Evolutionary conservation across 2,113 vertebrate genomes (phyloP).

Genomic region (Percina caprodes): DNA sequence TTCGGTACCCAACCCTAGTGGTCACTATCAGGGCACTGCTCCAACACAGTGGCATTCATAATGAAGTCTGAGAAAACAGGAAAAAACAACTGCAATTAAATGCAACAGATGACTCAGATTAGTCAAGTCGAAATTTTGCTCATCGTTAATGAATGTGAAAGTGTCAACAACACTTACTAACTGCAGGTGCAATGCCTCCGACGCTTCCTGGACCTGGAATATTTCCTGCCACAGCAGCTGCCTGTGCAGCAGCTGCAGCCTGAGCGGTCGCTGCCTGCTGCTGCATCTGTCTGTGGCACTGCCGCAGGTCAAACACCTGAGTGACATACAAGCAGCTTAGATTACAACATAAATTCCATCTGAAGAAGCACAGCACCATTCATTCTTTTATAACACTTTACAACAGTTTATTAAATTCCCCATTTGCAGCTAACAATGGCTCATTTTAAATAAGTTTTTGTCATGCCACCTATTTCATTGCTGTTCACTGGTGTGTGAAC

Average conservation of each 20-base stretch:
- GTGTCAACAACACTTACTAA: slow-evolving; percentile 75
- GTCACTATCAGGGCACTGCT: background rate
- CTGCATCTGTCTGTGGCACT: slow-evolving; percentile 90
- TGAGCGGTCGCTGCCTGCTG: slow-evolving; percentile 86
- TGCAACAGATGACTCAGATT: too few species aligned
- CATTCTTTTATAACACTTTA: background rate
- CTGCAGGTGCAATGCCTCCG: slow-evolving; percentile 84
- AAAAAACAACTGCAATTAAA: too few species aligned
- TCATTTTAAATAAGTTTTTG: background rate
- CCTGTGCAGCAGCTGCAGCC: slow-evolving; percentile 84
- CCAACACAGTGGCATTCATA: too few species aligned
- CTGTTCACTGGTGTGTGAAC: background rate
- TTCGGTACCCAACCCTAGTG: too few species aligned
- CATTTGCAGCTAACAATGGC: background rate
- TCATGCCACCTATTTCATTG: background rate
- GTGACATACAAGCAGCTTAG: slow-evolving; percentile 18
- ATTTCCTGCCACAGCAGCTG: slow-evolving; percentile 82
- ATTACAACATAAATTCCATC: background rate
- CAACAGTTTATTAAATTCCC: background rate
- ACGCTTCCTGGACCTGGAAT: slow-evolving; percentile 86
- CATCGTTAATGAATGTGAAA: too few species aligned
- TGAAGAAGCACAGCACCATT: background rate
- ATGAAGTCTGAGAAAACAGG: too few species aligned
- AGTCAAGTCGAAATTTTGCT: background rate
- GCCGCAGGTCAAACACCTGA: slow-evolving; percentile 87